Evolutionary conservation across 1,140 invertebrate species (phyloP), one percentile per base, ranked within the genome.

Genomic region (Cecropterus lyciades): DNA sequence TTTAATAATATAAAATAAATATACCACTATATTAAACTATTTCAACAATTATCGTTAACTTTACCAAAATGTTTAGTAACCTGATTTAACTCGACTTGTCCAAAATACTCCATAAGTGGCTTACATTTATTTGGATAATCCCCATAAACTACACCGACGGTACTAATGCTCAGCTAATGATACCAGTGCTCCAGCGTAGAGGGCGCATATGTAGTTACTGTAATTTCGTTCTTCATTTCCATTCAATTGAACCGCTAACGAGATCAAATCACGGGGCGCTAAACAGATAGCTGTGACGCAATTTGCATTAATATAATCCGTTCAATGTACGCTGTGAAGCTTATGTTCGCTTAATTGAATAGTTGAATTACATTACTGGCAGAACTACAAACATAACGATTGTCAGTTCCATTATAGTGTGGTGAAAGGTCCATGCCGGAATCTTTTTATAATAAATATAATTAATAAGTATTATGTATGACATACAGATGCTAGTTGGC

Each of bases 191-290:
- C 13, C 5, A 14, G 40, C 40, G 40, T 14, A 43, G n/a, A n/a
- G n/a, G n/a, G n/a, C n/a, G 14, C 40, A 43, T 43, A 14, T 14
- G 40, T 13, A 6, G 33, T 11, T 10, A n/a, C 10, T n/a, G 13
- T 43, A 43, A 43, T 43, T 43, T 43, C 6, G 40, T 43, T 43
- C 40, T 43, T 43, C 40, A 43, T 43, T 43, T 43, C 40, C 40
- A 43, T 43, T 43, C 40, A 43, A 43, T 14, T 43, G 40, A 13
- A 11, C 13, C 40, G 40, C 40, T 43, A 43, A 43, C 13, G 40
- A 43, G 40, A 43, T 43, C 5, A 43, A 43, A 43, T 43, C 40
- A 43, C 40, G n/a, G 37, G n/a, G 37, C 37, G 37, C 40, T 43
- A 43, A 43, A 14, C 13, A 43, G 40, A 43, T 43, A 43, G 40